phyloP scores from a whole-genome alignment of 1,140 invertebrate species.

The Lepidostoma basale region DNA sequence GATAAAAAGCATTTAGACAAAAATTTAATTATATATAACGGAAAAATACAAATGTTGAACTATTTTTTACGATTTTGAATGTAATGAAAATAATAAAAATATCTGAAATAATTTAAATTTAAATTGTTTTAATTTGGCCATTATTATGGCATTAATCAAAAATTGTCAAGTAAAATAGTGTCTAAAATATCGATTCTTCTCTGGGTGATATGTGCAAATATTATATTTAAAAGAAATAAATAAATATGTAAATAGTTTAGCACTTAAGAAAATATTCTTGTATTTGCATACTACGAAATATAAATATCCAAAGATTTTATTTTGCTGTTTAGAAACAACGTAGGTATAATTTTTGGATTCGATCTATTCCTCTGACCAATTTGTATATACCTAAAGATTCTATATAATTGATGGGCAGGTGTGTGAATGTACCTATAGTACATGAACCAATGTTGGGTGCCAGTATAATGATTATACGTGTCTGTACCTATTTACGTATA shows the following conservation, averaged over 20 bases:
- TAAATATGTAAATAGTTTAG: neutral
- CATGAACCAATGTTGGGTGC: neutral
- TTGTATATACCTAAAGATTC: constrained; percentile 11
- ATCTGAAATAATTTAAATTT: no score
- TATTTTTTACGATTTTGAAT: no score
- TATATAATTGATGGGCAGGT: constrained; percentile 1
- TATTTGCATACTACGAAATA: constrained; percentile 1
- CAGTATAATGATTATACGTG: neutral
- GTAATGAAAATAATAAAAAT: no score
- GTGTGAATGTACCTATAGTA: neutral
- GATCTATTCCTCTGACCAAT: constrained; percentile 22
- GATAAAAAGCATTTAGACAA: no score
- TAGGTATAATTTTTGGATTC: constrained; percentile 22
- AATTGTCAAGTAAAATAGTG: no score
- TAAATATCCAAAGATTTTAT: constrained; percentile 22
- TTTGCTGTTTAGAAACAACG: constrained; percentile 22
- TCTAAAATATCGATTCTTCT: neutral
- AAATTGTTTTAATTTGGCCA: no score
- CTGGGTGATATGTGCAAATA: neutral
- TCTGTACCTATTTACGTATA: neutral
- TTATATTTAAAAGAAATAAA: no score
- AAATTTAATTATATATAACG: no score
- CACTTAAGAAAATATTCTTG: neutral
- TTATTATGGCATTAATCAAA: no score
- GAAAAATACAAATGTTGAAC: no score